phyloP scores from a whole-genome alignment of 2,888 invertebrate genomes.

The Suillia variegata region DNA sequence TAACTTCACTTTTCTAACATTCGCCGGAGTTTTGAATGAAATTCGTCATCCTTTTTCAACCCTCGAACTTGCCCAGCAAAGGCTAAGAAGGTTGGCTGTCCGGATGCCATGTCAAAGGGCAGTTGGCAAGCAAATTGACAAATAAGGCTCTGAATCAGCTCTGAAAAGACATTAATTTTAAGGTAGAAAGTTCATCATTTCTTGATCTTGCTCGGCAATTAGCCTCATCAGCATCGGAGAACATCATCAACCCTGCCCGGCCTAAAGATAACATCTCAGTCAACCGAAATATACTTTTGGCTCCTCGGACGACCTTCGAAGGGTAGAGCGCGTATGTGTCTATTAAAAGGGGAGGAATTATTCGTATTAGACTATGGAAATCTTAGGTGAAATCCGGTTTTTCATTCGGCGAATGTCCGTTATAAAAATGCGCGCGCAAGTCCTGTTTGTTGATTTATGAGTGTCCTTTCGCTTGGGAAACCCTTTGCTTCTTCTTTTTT shows the following conservation, averaged over 20 bases:
- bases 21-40: slow-evolving; percentile 1
- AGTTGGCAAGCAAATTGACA: slow-evolving; percentile 16
- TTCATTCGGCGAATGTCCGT: slow-evolving; percentile 1
- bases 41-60: slow-evolving; percentile 5
- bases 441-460: slow-evolving; percentile 24
- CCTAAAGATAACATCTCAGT: slow-evolving; percentile 8
- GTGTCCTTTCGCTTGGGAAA: slow-evolving; percentile 1
- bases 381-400: background rate
- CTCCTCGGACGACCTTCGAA: no score
- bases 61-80: no score
- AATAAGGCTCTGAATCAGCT: slow-evolving; percentile 2
- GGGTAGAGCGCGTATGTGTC: no score
- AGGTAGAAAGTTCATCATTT: slow-evolving; percentile 25
- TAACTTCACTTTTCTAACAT: slow-evolving; percentile 13
- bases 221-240: background rate
- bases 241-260: background rate
- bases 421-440: slow-evolving; percentile 19
- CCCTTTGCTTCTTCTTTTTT: background rate
- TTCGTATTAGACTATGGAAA: background rate
- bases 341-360: background rate
- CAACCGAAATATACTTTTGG: background rate
- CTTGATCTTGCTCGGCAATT: slow-evolving; percentile 6
- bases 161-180: slow-evolving; percentile 17
- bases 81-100: no score
- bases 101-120: slow-evolving; percentile 6